Conservation (phyloP, 1,140 invertebrate species). For the Drosophila guanche region DNA sequence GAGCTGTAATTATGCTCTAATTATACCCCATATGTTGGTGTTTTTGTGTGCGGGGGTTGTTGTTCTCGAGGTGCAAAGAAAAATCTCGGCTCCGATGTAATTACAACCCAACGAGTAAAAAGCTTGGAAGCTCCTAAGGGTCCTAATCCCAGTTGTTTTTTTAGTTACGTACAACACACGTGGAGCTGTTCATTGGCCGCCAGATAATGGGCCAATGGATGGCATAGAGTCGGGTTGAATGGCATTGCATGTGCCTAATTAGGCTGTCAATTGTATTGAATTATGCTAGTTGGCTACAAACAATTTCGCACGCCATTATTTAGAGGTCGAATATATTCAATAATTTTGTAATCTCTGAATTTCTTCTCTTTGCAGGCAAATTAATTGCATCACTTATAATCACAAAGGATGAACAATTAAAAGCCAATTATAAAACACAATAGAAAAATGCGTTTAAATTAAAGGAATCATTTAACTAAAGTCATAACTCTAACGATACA, state of each 20-base stretch:
- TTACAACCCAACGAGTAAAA: slow-evolving; percentile 58
- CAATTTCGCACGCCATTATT: slow-evolving; percentile 8
- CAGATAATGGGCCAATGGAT: slow-evolving; percentile 51
- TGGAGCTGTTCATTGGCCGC: slow-evolving; percentile 43
- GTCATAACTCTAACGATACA: slow-evolving; percentile 64
- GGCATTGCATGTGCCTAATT: slow-evolving; percentile 49
- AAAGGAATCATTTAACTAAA: slow-evolving; percentile 36
- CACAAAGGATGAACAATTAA: slow-evolving; percentile 14
- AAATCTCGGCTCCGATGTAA: slow-evolving; percentile 74
- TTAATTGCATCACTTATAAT: background rate
- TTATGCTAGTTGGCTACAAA: slow-evolving; percentile 36
- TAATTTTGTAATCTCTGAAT: slow-evolving; percentile 20
- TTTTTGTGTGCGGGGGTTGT: slow-evolving; percentile 24
- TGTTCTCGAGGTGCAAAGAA: slow-evolving; percentile 49
- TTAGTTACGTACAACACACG: slow-evolving; percentile 14
- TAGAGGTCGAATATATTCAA: slow-evolving; percentile 12
- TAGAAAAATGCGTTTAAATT: background rate
- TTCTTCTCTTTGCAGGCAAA: slow-evolving; percentile 35
- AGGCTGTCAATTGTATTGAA: slow-evolving; percentile 32
- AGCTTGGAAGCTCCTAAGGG: slow-evolving; percentile 32
- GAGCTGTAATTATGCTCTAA: slow-evolving; percentile 79
- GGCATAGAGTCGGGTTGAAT: slow-evolving; percentile 24
- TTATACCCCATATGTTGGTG: slow-evolving; percentile 57
- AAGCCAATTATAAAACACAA: background rate
- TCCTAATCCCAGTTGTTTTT: slow-evolving; percentile 36